phyloP scores from a whole-genome alignment of 2,113 vertebrate genomes.

The Boleophthalmus pectinirostris region DNA sequence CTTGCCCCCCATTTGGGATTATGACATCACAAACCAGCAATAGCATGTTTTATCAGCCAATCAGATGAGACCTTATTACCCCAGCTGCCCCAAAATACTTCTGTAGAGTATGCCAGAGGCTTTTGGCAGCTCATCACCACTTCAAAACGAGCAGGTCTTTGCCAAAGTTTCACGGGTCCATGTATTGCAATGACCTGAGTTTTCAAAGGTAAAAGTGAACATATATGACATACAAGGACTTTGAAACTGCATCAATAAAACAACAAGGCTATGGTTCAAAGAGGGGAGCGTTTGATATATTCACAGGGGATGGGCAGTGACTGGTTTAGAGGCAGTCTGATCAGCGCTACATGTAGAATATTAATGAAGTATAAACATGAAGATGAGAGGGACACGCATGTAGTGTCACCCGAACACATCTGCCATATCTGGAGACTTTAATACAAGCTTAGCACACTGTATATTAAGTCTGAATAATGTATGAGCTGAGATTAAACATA shows the following conservation, averaged over 20 bases:
- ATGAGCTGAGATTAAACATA: not conserved
- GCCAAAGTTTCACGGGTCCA: not conserved
- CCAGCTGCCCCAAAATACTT: not conserved
- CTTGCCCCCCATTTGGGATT: no score
- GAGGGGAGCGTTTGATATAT: constrained; percentile 21
- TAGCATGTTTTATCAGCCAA: not conserved
- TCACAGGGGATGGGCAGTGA: not conserved
- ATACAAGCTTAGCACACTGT: not conserved
- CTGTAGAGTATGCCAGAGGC: not conserved
- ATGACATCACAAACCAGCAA: no score
- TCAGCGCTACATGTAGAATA: constrained; percentile 14
- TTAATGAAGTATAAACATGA: not conserved
- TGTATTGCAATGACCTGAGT: not conserved
- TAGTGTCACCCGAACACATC: not conserved
- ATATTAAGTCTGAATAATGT: not conserved
- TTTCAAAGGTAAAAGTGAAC: constrained; percentile 3
- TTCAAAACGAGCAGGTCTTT: not conserved
- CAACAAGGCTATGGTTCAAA: constrained; percentile 14
- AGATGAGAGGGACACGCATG: not conserved
- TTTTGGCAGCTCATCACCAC: not conserved
- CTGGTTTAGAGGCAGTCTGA: constrained; percentile 8
- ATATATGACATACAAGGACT: not conserved
- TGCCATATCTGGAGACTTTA: not conserved
- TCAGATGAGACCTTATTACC: not conserved
- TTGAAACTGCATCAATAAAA: constrained; percentile 18